These are phyloP conservation scores for Chunga burmeisteri DNA, from an alignment of 2,113 vertebrate genomes.

Conservation along the genomic window DNA sequence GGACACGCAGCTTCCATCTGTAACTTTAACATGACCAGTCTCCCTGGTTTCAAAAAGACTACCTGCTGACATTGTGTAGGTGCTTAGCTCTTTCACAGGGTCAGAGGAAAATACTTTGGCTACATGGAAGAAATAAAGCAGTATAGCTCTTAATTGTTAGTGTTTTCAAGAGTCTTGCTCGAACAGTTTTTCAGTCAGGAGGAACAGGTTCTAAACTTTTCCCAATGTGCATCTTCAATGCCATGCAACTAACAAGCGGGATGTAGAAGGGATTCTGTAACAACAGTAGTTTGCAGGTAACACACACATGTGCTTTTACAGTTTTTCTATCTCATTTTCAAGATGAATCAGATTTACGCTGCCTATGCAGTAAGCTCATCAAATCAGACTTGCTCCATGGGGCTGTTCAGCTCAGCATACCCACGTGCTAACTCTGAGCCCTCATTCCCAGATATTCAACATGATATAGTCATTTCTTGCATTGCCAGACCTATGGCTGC, in stretches of 20 bases:
- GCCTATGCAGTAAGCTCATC: not conserved
- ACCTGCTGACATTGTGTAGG: not conserved
- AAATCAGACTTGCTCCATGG: not conserved
- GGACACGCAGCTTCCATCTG: not conserved
- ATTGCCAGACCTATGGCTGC: not conserved
- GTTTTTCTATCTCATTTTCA: not conserved
- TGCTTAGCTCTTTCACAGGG: not conserved
- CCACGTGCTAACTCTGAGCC: not conserved
- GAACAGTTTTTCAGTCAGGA: not conserved
- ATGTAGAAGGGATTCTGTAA: not conserved
- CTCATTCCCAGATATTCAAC: not conserved
- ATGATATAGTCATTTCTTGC: not conserved
- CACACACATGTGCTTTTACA: not conserved
- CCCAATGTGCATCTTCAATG: rapidly evolving
- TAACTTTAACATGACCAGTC: not conserved
- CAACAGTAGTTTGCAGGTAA: not conserved
- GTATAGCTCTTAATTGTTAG: not conserved
- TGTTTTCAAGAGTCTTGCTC: not conserved
- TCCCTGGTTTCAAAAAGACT: not conserved
- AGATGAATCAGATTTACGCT: not conserved
- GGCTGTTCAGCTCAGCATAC: not conserved
- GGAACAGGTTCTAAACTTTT: not conserved
- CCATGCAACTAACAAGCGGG: not conserved
- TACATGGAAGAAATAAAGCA: not conserved
- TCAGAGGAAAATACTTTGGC: not conserved